Evolutionary conservation across 2,797 vertebrate species (phyloP).

Genomic region (Enteromius thamalakanensis): DNA sequence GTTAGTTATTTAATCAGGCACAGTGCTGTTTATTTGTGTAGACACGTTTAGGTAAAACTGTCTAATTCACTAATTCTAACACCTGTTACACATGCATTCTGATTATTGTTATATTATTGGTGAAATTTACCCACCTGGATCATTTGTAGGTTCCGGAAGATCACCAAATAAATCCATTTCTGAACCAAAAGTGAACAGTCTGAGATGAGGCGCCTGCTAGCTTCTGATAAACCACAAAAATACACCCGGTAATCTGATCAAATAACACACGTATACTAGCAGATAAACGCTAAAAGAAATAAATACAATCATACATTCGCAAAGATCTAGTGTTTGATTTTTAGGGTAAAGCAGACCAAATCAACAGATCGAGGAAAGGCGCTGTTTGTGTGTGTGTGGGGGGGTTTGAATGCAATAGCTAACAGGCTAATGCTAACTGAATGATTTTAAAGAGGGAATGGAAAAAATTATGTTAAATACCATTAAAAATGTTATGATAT

Average conservation of each 20-base stretch:
- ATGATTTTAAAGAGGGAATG: neutral
- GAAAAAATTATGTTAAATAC: neutral
- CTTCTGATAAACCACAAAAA: conserved; percentile 8
- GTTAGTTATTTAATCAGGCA: neutral
- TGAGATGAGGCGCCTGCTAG: neutral
- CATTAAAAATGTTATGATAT: too few species aligned
- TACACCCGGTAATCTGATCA: neutral
- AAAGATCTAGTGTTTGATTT: neutral
- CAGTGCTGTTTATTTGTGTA: neutral
- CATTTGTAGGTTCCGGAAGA: conserved; percentile 30
- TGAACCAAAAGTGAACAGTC: neutral
- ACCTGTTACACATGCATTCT: neutral
- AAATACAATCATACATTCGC: neutral
- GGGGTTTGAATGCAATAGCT: neutral
- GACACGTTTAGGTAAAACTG: neutral
- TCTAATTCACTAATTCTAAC: neutral
- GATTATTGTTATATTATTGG: neutral
- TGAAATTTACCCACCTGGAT: conserved; percentile 6
- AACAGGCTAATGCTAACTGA: conserved; percentile 17
- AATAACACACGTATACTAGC: neutral
- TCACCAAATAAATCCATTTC: conserved; percentile 61
- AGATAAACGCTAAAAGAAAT: neutral
- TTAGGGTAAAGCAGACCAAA: neutral
- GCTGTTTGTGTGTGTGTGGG: neutral
- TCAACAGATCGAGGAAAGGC: neutral